These are phyloP conservation scores for Manis pentadactyla DNA, from an alignment of 2,797 vertebrate species.

Conservation along the genomic window DNA sequence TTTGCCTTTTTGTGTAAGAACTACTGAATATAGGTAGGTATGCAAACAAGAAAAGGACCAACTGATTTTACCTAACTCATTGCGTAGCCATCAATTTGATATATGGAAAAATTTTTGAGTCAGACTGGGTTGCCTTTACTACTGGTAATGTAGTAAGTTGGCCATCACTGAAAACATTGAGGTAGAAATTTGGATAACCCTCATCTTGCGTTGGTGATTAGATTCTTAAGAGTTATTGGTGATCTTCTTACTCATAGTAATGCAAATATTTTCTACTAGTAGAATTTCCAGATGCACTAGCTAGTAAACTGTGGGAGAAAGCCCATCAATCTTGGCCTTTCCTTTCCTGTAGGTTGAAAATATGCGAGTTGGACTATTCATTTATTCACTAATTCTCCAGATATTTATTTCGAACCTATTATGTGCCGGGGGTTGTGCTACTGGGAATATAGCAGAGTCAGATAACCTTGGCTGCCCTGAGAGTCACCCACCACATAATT, in stretches of 20 bases:
- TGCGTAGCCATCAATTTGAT: background rate
- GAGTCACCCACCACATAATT: background rate
- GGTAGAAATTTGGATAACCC: background rate
- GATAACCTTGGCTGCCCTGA: background rate
- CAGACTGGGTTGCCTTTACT: background rate
- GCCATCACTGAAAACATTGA: background rate
- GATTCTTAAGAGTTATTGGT: background rate
- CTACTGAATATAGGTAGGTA: background rate
- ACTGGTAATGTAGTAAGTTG: background rate
- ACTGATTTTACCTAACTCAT: background rate
- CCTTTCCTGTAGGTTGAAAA: background rate
- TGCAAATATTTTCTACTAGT: background rate
- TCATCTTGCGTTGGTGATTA: background rate
- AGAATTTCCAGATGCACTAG: background rate
- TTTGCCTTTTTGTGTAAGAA: background rate
- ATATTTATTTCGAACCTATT: background rate
- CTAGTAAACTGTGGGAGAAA: background rate
- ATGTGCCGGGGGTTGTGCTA: background rate
- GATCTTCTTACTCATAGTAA: background rate
- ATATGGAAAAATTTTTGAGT: background rate
- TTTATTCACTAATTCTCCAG: background rate
- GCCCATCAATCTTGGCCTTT: background rate
- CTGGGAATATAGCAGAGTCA: background rate
- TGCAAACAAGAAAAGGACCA: background rate
- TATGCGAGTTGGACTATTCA: background rate